Base-by-base conservation (phyloP, 2,888 invertebrate genomes). In the Melanargia galathea region DNA sequence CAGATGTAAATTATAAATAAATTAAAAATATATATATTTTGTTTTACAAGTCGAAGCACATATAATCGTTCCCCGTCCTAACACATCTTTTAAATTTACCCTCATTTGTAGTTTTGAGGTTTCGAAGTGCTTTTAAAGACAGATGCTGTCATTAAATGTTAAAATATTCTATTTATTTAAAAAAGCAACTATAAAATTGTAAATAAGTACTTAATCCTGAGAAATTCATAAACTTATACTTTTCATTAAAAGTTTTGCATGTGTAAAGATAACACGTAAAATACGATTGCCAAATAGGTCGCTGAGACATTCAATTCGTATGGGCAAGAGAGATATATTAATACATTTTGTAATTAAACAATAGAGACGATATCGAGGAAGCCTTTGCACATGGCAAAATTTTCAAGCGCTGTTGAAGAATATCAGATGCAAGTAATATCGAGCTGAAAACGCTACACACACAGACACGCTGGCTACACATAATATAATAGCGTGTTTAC, bases 61-160 rank as follows among this genome's bases (percentile, higher is more conserved):
- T 65, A 66, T 71, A 70, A 70, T 66, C 64, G 67, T 72, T 73
- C 80, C 87, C 87, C 88, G 87, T 89, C 87, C 86, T 79, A 70
- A 63, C 66, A 71, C 70, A 46, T 38, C 73, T 73, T 73, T 73
- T 67, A 73, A 66, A 73, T 45, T 43, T 61, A 58, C 60, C 77
- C 76, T 75, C 75, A 74, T 68, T 65, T 73, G 73, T 75, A 75
- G 70, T 52, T 70, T 72, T 70, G 76, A 75, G 74, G 70, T 77
- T 75, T 78, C 75, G 64, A 88, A 87, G 87, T 87, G 90, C 88
- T 90, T 88, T 87, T 73, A 73, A 73, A 75, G 90, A 89, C 89
- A 87, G 86, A 81, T 73, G 65, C 86, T 89, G 89, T 90, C 88
- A 70, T 79, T 83, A 88, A 87, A 84, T 71, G 70, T 58, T 73